Base-by-base conservation (phyloP, 2,888 invertebrate genomes). In the Spodoptera littoralis region DNA sequence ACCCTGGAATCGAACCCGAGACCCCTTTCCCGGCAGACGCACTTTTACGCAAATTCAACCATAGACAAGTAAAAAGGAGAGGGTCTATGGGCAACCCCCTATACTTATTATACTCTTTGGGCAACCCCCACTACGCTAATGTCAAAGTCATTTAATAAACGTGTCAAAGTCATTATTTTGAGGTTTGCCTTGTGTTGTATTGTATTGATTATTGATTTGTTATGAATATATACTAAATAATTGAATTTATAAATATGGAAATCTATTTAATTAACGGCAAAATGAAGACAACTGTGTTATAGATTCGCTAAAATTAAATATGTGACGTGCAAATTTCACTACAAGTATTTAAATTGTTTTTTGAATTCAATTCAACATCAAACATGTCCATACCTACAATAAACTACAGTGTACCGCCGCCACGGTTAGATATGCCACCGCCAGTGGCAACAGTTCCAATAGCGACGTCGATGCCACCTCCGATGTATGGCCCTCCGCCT, bases 351-450 rank as follows among this genome's bases (percentile, higher is more conserved):
- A 44, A 43, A 18, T 18, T 18, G 18, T 18, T 18, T 18, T 18
- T 18, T 18, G 18, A 22, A 11, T 13, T 13, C 18, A 18, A 18
- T 2, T 24, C 13, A n/a, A 12, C 12, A 18, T 30, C 22, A 4
- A 46, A 61, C 66, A 92, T 92, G 92, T 91, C 92, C 8, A 74
- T 85, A 69, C 92, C 91, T 4, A 88, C 92, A 12, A 66, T 86
- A 44, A 84, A 89, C 65, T 94, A 89, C 64, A 88, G 84, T 64
- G 77, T 91, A 13, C 91, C 91, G 54, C 92, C 92, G 24, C 92
- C 92, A 49, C 81, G 79, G 45, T 73, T 90, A 61, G 81, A 81
- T 27, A 69, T 86, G 73, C 88, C 86, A 24, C 88, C 88, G 12
- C 86, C 84, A 49, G 61, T 68, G 11, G 88, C 89, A 51, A 85